These are phyloP conservation scores for Stigmatopora argus DNA, from an alignment of 2,113 vertebrate genomes.

Conservation along the genomic window DNA sequence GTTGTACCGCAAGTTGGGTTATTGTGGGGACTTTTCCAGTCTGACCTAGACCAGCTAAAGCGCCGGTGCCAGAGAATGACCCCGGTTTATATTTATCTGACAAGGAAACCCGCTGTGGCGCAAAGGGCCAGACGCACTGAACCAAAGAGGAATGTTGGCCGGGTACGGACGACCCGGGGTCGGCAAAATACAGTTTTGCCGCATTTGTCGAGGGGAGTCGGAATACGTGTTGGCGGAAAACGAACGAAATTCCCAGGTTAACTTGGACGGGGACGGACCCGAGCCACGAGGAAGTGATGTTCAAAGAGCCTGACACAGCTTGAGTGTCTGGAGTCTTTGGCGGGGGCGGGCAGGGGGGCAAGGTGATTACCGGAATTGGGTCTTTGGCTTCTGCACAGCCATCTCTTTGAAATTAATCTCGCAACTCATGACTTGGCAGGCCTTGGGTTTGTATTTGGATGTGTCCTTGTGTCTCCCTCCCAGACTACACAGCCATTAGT, in stretches of 20 bases:
- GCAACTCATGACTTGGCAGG: slow-evolving; percentile 76
- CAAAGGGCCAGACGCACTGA: slow-evolving; percentile 49
- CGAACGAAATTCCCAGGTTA: slow-evolving; percentile 4
- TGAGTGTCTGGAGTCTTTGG: slow-evolving; percentile 62
- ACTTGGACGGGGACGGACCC: slow-evolving; percentile 38
- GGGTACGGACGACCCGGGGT: slow-evolving; percentile 22
- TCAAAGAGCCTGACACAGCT: slow-evolving; percentile 71
- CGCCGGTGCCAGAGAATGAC: slow-evolving; percentile 60
- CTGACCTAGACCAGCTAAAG: slow-evolving; percentile 35
- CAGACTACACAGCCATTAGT: slow-evolving; percentile 53
- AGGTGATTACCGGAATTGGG: slow-evolving; percentile 71
- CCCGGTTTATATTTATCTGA: slow-evolving; percentile 72
- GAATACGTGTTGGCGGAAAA: slow-evolving; percentile 20
- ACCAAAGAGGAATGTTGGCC: slow-evolving; percentile 54
- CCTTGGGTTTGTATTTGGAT: slow-evolving; percentile 65
- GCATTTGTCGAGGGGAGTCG: not conserved
- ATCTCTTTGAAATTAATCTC: slow-evolving; percentile 75
- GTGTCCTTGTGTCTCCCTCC: slow-evolving; percentile 62
- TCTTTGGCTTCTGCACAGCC: slow-evolving; percentile 69
- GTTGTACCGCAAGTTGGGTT: slow-evolving; percentile 60
- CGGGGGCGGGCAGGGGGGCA: slow-evolving; percentile 25
- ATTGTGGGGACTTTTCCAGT: slow-evolving; percentile 61
- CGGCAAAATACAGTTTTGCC: slow-evolving; percentile 37
- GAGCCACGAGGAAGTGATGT: slow-evolving; percentile 54
- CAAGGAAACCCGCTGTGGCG: slow-evolving; percentile 64